Evolutionary conservation across 2,113 vertebrate genomes (phyloP).

Genomic region (Lichenostomus cassidix): DNA sequence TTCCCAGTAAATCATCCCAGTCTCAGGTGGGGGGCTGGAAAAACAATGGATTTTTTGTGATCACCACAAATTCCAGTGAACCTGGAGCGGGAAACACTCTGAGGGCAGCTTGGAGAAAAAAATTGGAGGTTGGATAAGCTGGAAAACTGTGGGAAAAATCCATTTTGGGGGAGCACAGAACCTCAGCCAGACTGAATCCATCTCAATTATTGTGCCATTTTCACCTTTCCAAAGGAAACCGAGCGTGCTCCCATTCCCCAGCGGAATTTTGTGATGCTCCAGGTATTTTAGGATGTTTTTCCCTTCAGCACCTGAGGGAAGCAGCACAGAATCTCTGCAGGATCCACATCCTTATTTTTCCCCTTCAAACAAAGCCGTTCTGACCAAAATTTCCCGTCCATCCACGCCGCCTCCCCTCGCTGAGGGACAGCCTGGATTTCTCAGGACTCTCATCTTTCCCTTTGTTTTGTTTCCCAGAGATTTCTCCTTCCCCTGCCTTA

Average conservation of each 20-base stretch:
- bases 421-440: not conserved
- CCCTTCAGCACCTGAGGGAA: rapidly evolving
- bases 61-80: not conserved
- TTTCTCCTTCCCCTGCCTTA: not conserved
- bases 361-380: not conserved
- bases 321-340: rapidly evolving
- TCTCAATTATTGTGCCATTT: not conserved
- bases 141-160: not conserved
- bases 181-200: not conserved
- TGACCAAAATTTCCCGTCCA: not conserved
- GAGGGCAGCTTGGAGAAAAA: not conserved
- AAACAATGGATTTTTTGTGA: not conserved
- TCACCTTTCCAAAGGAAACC: not conserved
- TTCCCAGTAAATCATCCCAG: not conserved
- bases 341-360: not conserved
- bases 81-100: not conserved
- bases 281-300: not conserved
- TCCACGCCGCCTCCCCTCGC: not conserved
- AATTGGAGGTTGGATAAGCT: not conserved
- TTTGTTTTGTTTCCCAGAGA: slow-evolving; percentile 45
- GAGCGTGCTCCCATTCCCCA: not conserved
- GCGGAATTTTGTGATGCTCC: not conserved
- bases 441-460: slow-evolving; percentile 40
- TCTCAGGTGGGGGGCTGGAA: not conserved
- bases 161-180: not conserved